phyloP scores from a whole-genome alignment of 2,888 invertebrate genomes.

The Scaptomyza parva region DNA sequence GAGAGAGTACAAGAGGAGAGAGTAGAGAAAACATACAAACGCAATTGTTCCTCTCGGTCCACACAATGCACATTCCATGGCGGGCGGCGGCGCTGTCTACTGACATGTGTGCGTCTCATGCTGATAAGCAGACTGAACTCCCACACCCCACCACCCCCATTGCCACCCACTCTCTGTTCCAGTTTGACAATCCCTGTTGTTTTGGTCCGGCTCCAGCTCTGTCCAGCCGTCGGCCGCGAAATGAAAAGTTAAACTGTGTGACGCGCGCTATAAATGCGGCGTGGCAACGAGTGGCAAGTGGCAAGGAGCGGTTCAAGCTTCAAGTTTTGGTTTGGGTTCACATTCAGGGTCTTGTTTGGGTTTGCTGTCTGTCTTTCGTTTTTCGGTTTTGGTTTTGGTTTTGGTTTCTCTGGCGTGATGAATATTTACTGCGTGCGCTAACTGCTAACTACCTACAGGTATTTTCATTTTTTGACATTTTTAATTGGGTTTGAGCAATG shows the following conservation, averaged over 20 bases:
- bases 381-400: slow-evolving; percentile 60
- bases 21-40: slow-evolving; percentile 72
- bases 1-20: slow-evolving; percentile 1
- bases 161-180: neutral
- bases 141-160: neutral
- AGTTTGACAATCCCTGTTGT: slow-evolving; percentile 13
- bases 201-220: slow-evolving; percentile 4
- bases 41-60: slow-evolving; percentile 72
- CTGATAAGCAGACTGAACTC: slow-evolving; percentile 67
- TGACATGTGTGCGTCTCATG: slow-evolving; percentile 79
- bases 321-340: slow-evolving; percentile 26
- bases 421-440: slow-evolving; percentile 81
- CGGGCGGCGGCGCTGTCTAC: slow-evolving; percentile 49
- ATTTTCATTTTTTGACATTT: slow-evolving; percentile 79
- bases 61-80: slow-evolving; percentile 76
- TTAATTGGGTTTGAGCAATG: slow-evolving; percentile 78
- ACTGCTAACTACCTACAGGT: slow-evolving; percentile 81
- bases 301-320: neutral
- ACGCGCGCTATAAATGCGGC: slow-evolving; percentile 63
- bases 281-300: slow-evolving; percentile 30
- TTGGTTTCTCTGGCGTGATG: no score
- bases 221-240: slow-evolving; percentile 58
- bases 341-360: neutral
- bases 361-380: slow-evolving; percentile 6
- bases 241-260: slow-evolving; percentile 80